Evolutionary conservation across 2,797 vertebrate genomes (phyloP).

Genomic region (Syndactyla subalaris): DNA sequence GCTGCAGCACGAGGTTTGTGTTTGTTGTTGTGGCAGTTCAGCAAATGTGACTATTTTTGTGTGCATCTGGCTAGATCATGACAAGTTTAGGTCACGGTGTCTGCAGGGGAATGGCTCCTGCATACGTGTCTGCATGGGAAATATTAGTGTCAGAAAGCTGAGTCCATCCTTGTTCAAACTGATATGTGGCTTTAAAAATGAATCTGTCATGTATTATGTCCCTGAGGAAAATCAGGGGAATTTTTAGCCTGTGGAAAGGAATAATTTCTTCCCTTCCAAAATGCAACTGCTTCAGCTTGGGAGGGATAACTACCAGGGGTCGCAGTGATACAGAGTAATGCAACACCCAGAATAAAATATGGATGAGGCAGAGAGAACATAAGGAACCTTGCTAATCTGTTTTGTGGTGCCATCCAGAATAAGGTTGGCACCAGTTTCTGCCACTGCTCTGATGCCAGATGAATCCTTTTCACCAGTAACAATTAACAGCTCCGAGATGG

Average conservation of each 20-base stretch:
- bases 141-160: neutral
- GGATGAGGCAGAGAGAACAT: neutral
- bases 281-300: neutral
- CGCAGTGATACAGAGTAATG: neutral
- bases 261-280: neutral
- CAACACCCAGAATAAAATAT: neutral
- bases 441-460: fast-evolving
- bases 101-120: neutral
- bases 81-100: neutral
- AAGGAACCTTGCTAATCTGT: neutral
- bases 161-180: neutral
- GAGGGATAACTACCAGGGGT: neutral
- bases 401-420: neutral
- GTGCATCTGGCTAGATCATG: neutral
- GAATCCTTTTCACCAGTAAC: neutral
- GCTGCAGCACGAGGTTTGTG: neutral
- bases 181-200: neutral
- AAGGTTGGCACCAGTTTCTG: neutral
- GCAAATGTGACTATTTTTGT: neutral
- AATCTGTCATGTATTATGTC: neutral
- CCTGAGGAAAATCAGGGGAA: neutral
- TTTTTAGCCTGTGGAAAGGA: neutral
- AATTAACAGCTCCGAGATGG: neutral
- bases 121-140: neutral
- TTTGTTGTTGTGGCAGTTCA: neutral